Evolutionary conservation across 2,113 vertebrate species (phyloP), one percentile per base, ranked within the genome.

Genomic region (Oryzias celebensis): DNA sequence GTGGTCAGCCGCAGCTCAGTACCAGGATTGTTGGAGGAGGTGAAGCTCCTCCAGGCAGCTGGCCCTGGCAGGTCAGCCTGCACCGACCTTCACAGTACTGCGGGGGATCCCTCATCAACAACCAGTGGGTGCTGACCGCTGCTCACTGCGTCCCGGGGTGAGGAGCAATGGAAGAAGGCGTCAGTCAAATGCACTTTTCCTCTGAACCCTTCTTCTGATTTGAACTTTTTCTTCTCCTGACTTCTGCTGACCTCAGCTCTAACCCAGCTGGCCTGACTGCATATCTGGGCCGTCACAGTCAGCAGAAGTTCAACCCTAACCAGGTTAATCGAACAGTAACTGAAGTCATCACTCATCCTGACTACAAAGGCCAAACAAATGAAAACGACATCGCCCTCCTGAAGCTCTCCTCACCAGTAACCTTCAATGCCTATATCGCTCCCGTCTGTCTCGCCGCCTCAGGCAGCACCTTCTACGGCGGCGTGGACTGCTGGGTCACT

Each of bases 51-150:
- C 13, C 0, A 0, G 88, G 90, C 7, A 51, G 62, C 64, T 93
- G 92, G 91, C 92, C 91, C 0, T 94, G 92, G 92, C 90, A 91
- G 61, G 85, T 46, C 80, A 92, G 91, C 58, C 62, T 93, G 58
- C 71, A 79, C 0, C 23, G 0, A 0, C 22, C 0, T 0, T 53
- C 54, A 0, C 89, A 89, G 56, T 36, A 87, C 49, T 94, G 93
- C 56, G 92, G 92, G 26, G 92, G 89, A n/a, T 86, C 91, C 16
- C 88, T 93, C 71, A 88, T 94, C 16, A 85, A 83, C 58, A 79
- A 43, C 0, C 15, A 74, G 10, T 94, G 92, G 92, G 88, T 93
- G 57, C 54, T 93, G 75, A 83, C 76, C 0, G 93, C 92, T 0
- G 91, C 89, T 16, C 92, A 93, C 76, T 93, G 93, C 62, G 85